A percentile compares a stretch with the other conserved stretches of the same genome.
Conservation (phyloP, 2,888 invertebrate genomes). For the Oligia latruncula region DNA sequence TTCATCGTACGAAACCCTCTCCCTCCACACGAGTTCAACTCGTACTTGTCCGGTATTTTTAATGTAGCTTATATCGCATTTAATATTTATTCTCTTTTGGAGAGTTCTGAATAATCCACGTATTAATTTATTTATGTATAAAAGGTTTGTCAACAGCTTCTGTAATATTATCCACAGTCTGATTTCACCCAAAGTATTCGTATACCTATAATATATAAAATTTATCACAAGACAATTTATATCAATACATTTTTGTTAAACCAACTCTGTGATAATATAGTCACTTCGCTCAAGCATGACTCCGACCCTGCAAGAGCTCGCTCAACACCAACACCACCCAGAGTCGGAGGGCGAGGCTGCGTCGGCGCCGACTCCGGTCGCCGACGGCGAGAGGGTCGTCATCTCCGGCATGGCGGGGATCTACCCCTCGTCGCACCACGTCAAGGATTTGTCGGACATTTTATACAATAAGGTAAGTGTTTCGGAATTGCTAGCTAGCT, state of each 20-base stretch:
- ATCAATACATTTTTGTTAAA: background rate
- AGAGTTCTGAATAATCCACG: too few species aligned
- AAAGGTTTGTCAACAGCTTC: too few species aligned
- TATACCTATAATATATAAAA: too few species aligned
- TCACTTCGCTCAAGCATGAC: constrained; percentile 35
- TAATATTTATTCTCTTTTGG: background rate
- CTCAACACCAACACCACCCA: background rate
- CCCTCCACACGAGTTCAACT: too few species aligned
- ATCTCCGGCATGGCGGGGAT: constrained; percentile 73
- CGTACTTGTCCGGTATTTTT: too few species aligned
- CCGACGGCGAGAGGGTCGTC: constrained; percentile 42
- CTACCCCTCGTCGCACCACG: constrained; percentile 66
- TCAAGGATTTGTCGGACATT: constrained; percentile 62
- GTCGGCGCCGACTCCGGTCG: background rate
- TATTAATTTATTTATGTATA: too few species aligned
- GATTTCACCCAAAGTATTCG: background rate
- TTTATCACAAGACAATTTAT: background rate
- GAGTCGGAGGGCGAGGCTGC: too few species aligned
- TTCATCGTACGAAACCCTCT: too few species aligned
- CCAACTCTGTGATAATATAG: constrained; percentile 7
- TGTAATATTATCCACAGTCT: background rate
- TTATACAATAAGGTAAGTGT: constrained; percentile 64
- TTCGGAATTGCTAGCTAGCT: background rate
- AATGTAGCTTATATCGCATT: too few species aligned
- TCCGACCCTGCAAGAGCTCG: constrained; percentile 56